Evolutionary conservation across 2,797 vertebrate species (phyloP).

Genomic region (Scyliorhinus canicula): DNA sequence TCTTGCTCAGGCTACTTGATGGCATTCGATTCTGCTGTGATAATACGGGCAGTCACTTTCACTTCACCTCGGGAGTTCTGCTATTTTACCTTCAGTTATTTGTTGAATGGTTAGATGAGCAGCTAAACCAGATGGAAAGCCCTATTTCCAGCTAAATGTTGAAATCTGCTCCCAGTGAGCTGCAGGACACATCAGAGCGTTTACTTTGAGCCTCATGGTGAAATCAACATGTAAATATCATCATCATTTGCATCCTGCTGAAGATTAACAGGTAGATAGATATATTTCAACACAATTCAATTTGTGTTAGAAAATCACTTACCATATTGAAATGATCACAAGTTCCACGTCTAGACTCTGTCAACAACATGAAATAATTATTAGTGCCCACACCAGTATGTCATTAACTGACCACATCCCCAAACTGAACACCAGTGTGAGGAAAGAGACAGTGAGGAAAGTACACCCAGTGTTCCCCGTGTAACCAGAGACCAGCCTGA

Average conservation of each 20-base stretch:
- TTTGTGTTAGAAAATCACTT: background rate
- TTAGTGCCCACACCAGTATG: background rate
- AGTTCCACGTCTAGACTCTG: background rate
- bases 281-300: background rate
- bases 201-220: slow-evolving; percentile 6
- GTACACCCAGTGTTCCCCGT: background rate
- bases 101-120: background rate
- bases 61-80: too few species aligned
- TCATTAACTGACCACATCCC: background rate
- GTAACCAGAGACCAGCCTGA: background rate
- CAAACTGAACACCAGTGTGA: background rate
- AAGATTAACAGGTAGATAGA: background rate
- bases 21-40: too few species aligned
- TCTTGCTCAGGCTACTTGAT: too few species aligned
- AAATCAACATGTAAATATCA: background rate
- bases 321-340: background rate
- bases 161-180: background rate
- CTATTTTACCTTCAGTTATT: too few species aligned
- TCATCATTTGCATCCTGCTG: background rate
- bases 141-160: background rate
- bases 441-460: background rate
- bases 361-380: background rate
- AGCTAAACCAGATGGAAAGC: background rate
- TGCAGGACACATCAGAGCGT: slow-evolving; percentile 21
- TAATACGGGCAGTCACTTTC: too few species aligned